Evolutionary conservation across 2,113 vertebrate genomes (phyloP).

Genomic region (Phoenicopterus ruber): DNA sequence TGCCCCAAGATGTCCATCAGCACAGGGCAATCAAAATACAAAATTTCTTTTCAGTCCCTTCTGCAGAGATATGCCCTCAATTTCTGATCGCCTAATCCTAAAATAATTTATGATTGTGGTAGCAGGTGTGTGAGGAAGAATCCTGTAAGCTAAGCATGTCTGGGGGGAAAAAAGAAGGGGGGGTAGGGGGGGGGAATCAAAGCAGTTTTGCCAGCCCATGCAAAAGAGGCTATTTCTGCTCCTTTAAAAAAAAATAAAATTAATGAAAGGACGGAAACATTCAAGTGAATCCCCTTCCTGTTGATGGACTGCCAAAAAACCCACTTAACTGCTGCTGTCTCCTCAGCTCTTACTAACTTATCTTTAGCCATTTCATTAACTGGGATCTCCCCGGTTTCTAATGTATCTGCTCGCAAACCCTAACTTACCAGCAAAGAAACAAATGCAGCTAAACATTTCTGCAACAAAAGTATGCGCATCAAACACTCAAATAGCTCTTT

Average conservation of each 20-base stretch:
- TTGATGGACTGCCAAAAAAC: neutral
- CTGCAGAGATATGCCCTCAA: neutral
- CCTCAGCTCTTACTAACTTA: neutral
- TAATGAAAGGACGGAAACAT: neutral
- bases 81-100: neutral
- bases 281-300: neutral
- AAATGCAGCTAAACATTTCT: neutral
- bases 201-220: neutral
- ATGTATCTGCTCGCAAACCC: neutral
- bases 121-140: neutral
- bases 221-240: neutral
- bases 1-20: neutral
- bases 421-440: neutral
- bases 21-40: neutral
- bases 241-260: neutral
- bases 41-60: neutral
- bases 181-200: neutral
- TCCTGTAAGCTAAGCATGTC: neutral
- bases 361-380: neutral
- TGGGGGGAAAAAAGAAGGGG: neutral
- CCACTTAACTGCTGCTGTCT: neutral
- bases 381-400: neutral
- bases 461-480: neutral
- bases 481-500: neutral
- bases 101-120: neutral